phyloP scores from a whole-genome alignment of 1,140 invertebrate species.

The Pissodes strobi region DNA sequence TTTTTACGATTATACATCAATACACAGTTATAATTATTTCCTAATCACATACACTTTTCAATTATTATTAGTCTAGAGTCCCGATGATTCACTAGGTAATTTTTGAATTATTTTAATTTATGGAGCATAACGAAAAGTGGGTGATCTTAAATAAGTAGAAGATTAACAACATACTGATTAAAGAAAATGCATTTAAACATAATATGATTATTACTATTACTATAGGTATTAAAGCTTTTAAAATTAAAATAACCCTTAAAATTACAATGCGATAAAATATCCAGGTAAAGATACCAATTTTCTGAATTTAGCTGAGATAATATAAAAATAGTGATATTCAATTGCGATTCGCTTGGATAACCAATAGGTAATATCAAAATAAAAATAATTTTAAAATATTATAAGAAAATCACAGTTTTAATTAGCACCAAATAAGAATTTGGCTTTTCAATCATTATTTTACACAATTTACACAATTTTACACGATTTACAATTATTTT shows the following conservation, averaged over 20 bases:
- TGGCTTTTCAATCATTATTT: slow-evolving; percentile 42
- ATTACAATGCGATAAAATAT: background rate
- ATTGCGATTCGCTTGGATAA: slow-evolving; percentile 37
- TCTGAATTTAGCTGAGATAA: slow-evolving; percentile 12
- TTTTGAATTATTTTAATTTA: slow-evolving; percentile 22
- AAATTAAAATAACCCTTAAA: slow-evolving; percentile 23
- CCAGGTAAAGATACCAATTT: background rate
- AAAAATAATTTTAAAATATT: too few species aligned
- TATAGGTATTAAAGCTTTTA: slow-evolving; percentile 2
- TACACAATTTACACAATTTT: slow-evolving; percentile 46
- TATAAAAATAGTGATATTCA: slow-evolving; percentile 46
- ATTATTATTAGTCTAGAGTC: slow-evolving; percentile 21
- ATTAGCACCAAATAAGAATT: slow-evolving; percentile 56
- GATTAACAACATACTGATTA: background rate
- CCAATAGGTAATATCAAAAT: too few species aligned
- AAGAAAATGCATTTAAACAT: slow-evolving; percentile 9
- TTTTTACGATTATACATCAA: slow-evolving; percentile 29
- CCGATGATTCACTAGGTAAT: slow-evolving; percentile 14
- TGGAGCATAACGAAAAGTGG: background rate
- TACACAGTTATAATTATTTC: slow-evolving; percentile 25
- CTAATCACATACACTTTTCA: slow-evolving; percentile 19
- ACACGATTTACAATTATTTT: slow-evolving; percentile 39
- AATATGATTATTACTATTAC: slow-evolving; percentile 3
- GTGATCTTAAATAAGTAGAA: background rate
- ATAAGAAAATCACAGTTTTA: slow-evolving; percentile 54